Conservation (phyloP, 1,140 invertebrate species). For the Drosophila parabipectinata region DNA sequence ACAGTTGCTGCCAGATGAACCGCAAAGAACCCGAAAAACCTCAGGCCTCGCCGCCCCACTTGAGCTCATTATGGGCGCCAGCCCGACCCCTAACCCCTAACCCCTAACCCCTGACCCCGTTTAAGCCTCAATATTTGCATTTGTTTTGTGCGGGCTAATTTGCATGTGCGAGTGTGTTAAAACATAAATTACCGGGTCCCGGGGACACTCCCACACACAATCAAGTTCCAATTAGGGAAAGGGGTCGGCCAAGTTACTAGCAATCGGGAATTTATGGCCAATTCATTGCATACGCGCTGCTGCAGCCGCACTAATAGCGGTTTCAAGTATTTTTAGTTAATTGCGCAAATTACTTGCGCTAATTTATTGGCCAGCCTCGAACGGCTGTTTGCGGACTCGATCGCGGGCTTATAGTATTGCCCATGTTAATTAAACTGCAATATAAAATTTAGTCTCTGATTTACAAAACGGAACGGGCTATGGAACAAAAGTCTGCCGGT, state of each 20-base stretch:
- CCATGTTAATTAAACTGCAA: slow-evolving; percentile 10
- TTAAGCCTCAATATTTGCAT: slow-evolving; percentile 34
- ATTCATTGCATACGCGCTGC: slow-evolving; percentile 55
- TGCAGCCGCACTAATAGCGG: slow-evolving; percentile 50
- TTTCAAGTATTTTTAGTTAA: slow-evolving; percentile 63
- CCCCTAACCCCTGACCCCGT: slow-evolving; percentile 3
- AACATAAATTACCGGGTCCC: slow-evolving; percentile 66
- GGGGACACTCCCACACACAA: slow-evolving; percentile 22
- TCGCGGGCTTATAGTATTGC: background rate
- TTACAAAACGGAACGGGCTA: background rate
- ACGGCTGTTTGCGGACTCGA: slow-evolving; percentile 38
- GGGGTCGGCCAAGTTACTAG: slow-evolving; percentile 12
- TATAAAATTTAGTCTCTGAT: background rate
- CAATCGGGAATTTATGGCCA: slow-evolving; percentile 44
- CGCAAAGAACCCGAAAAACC: slow-evolving; percentile 41
- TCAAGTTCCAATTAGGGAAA: slow-evolving; percentile 13
- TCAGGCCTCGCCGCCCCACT: slow-evolving; percentile 15
- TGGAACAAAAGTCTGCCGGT: background rate
- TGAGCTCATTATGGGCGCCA: slow-evolving; percentile 55
- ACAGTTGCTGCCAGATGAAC: slow-evolving; percentile 68
- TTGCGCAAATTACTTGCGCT: slow-evolving; percentile 68
- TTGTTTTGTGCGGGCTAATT: slow-evolving; percentile 61
- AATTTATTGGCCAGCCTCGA: slow-evolving; percentile 57
- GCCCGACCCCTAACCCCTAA: background rate
- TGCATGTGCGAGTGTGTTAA: slow-evolving; percentile 71